A percentile compares a stretch with the other conserved stretches of the same genome.
phyloP scores from a whole-genome alignment of 2,113 vertebrate genomes.

The Chloebia gouldiae region DNA sequence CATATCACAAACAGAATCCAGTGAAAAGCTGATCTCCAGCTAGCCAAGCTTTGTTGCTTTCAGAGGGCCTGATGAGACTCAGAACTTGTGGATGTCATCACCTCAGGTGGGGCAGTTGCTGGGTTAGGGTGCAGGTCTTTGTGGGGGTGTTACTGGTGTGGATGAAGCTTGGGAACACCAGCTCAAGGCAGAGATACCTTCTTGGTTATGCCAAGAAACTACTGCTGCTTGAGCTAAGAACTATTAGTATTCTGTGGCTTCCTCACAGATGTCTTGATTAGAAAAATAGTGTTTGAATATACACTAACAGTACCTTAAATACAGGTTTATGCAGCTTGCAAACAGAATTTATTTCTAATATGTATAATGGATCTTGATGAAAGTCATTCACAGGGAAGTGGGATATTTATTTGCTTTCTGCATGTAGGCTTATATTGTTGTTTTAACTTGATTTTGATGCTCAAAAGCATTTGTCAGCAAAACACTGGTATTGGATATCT shows the following conservation, averaged over 20 bases:
- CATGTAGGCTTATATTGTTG: not conserved
- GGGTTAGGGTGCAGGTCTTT: not conserved
- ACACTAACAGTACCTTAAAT: conserved; percentile 8
- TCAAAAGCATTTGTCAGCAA: not conserved
- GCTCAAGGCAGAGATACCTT: not conserved
- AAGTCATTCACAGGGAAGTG: not conserved
- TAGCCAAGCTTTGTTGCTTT: not conserved
- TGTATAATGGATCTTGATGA: not conserved
- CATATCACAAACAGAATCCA: not conserved
- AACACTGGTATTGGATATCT: not conserved
- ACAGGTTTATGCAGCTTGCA: conserved; percentile 5
- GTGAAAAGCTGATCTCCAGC: not conserved
- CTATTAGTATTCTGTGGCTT: not conserved
- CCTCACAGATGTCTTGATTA: not conserved
- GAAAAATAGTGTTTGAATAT: conserved; percentile 19
- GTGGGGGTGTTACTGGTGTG: not conserved
- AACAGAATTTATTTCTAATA: not conserved
- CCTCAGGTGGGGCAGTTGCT: not conserved
- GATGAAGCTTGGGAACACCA: not conserved
- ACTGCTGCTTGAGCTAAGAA: not conserved
- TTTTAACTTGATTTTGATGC: not conserved
- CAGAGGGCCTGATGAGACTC: not conserved
- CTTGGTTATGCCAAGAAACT: not conserved
- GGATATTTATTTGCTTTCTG: conserved; percentile 13
- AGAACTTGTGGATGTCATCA: not conserved